Base-by-base conservation (phyloP, 2,888 invertebrate genomes). In the Yponomeuta plumbellus region DNA sequence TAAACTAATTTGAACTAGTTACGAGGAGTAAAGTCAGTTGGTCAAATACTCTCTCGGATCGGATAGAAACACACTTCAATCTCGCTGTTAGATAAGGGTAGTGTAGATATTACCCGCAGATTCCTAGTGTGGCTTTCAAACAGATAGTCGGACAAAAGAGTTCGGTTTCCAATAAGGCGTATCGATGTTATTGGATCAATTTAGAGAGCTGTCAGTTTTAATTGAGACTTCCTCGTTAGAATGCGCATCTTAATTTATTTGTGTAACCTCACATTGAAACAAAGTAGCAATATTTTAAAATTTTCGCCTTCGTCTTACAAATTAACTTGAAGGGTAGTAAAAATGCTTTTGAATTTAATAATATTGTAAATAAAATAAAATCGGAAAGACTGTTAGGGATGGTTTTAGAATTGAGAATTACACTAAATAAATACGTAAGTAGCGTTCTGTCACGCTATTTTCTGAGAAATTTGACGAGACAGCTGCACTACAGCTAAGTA, bases 1-100 rank as follows among this genome's bases (percentile, higher is more conserved):
- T 78, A 80, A 84, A 84, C 80, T 83, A 84, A 84, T 85, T 83
- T 79, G 76, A 81, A 78, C 80, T 75, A 77, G 77, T 81, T 81
- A 79, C 77, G 77, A 81, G 81, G 79, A 34, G 34, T 10, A 34
- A 76, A 78, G 83, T 80, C 79, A 40, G 39, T 80, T 80, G 79
- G 83, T 80, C 80, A 80, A 70, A 70, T 26, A 52, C 52, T 21
- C 39, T 8, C 22, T 10, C 23, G 21, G 65, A 65, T 34, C 17
- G 20, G 70, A 69, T 3, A 59, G 26, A 44, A 40, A 26, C 26
- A 21, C 52, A 59, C 68, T 64, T 67, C 68, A 52, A 52, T 52
- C 13, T 17, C 44, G 44, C 34, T 52, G 13, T 52, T 52, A 52
- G 59, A 68, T 68, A 72, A 69, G 70, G 70, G 23, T 64, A 44